Conservation (phyloP, 2,113 vertebrate genomes). For the Calyptommatus sinebrachiatus region DNA sequence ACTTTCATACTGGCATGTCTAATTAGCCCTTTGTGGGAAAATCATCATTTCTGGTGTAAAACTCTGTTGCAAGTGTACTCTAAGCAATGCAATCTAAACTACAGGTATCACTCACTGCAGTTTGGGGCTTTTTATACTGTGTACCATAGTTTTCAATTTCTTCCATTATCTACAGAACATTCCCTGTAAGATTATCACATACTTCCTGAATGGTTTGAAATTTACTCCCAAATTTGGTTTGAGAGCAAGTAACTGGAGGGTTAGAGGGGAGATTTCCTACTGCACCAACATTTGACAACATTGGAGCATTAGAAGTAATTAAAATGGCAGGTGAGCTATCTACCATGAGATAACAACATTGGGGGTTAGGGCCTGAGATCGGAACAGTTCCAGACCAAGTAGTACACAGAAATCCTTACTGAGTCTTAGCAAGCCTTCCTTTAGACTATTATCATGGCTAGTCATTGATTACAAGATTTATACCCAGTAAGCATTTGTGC, state of each 20-base stretch:
- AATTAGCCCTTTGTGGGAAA: not conserved
- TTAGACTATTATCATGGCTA: constrained; percentile 38
- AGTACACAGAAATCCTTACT: not conserved
- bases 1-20: not conserved
- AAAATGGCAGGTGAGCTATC: not conserved
- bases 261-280: not conserved
- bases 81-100: not conserved
- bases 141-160: too few species aligned
- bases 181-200: not conserved
- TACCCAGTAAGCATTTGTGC: constrained; percentile 9
- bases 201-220: not conserved
- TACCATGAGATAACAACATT: not conserved
- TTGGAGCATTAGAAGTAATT: not conserved
- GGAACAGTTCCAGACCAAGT: not conserved
- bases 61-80: not conserved
- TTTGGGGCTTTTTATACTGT: too few species aligned
- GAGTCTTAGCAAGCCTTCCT: constrained; percentile 17
- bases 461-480: accelerated
- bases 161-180: too few species aligned
- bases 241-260: too few species aligned
- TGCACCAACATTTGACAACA: not conserved
- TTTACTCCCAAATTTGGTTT: not conserved
- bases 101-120: not conserved
- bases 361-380: too few species aligned
- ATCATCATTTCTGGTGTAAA: not conserved